Percentiles rank a stretch among this genome's conserved stretches.
Conservation (phyloP, 1,140 invertebrate genomes). For the Cyclargus thomasi region DNA sequence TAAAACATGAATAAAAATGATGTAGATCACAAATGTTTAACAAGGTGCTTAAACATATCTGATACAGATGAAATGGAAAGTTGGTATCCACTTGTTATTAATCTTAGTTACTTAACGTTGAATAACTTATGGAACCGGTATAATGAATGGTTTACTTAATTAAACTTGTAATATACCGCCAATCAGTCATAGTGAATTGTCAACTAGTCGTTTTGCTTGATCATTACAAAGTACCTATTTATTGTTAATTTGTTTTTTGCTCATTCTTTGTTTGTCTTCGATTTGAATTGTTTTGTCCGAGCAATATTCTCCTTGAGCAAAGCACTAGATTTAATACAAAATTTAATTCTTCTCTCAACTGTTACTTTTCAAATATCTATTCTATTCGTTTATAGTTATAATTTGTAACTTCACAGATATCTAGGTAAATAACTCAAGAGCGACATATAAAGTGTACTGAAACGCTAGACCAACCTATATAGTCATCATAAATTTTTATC, state of each 20-base stretch:
- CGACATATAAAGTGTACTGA: too few species aligned
- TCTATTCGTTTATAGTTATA: too few species aligned
- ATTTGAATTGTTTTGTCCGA: too few species aligned
- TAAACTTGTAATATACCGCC: not conserved
- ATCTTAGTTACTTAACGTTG: not conserved
- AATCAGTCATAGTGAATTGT: slow-evolving; percentile 1
- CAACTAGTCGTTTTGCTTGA: not conserved
- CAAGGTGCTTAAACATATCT: not conserved
- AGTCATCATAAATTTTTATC: too few species aligned
- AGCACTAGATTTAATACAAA: too few species aligned
- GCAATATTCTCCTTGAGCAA: too few species aligned
- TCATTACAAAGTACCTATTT: not conserved
- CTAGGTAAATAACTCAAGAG: too few species aligned
- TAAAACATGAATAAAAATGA: not conserved
- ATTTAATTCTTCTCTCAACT: too few species aligned
- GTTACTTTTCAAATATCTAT: too few species aligned
- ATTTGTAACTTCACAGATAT: too few species aligned
- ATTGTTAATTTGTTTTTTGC: not conserved
- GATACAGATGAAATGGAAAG: slow-evolving; percentile 3
- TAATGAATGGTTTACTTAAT: not conserved
- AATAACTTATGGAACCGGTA: not conserved
- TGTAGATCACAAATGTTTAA: not conserved
- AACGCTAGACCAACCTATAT: too few species aligned
- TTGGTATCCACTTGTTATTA: not conserved
- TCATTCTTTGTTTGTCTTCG: too few species aligned